phyloP scores from a whole-genome alignment of 1,140 invertebrate genomes.

The Bombus impatiens region DNA sequence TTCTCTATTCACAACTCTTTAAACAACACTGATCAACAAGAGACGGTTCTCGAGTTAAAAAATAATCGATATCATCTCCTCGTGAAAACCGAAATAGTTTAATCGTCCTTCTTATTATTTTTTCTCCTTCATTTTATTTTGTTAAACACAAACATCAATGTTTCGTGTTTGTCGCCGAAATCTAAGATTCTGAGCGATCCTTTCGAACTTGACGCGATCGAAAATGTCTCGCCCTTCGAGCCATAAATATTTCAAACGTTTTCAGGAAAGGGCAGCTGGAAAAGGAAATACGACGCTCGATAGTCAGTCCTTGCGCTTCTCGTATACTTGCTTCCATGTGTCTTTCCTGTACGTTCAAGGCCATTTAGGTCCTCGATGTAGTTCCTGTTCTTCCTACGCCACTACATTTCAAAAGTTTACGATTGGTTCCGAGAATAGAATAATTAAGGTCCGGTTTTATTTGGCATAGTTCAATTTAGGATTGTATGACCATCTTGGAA shows the following conservation, averaged over 20 bases:
- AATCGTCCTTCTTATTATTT: neutral
- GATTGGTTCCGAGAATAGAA: neutral
- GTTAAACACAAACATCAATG: neutral
- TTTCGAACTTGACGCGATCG: conserved; percentile 13
- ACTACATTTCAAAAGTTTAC: neutral
- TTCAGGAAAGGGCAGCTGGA: conserved; percentile 16
- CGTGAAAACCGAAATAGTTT: conserved; percentile 2
- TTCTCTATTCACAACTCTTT: neutral
- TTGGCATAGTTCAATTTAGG: neutral
- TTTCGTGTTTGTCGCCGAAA: neutral
- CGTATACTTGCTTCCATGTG: conserved; percentile 67
- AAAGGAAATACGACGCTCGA: conserved; percentile 57
- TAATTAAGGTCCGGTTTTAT: no score
- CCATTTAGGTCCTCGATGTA: neutral
- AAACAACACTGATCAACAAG: conserved; percentile 27
- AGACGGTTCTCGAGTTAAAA: conserved; percentile 17
- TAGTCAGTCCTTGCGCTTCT: conserved; percentile 70
- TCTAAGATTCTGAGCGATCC: neutral
- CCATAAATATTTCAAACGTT: conserved; percentile 21
- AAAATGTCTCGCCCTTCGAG: neutral
- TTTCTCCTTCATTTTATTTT: no score
- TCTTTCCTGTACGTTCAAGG: conserved; percentile 54
- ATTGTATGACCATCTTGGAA: no score
- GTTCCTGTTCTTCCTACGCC: neutral
- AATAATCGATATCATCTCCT: conserved; percentile 2